Percentiles rank a stretch among this genome's conserved stretches.
Conservation (phyloP, 1,140 invertebrate genomes). For the Platyscapa corneri region DNA sequence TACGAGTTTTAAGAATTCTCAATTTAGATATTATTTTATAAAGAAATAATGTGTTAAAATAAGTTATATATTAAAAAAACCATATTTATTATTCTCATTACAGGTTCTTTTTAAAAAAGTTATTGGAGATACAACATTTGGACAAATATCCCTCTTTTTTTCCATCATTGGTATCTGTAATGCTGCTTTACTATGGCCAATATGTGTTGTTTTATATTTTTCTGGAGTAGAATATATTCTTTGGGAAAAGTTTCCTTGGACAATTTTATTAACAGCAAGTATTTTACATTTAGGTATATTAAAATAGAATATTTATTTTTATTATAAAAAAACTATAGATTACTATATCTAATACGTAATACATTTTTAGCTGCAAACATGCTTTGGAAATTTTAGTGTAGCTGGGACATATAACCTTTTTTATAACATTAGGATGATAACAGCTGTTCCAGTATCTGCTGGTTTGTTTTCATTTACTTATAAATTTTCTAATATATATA, state of each 20-base stretch:
- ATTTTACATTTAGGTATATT: conserved; percentile 80
- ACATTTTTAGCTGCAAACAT: conserved; percentile 88
- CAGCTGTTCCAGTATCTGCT: conserved; percentile 93
- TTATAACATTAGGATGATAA: conserved; percentile 92
- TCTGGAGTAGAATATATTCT: conserved; percentile 87
- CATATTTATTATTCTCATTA: conserved; percentile 21
- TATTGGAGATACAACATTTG: conserved; percentile 91
- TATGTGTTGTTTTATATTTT: conserved; percentile 88
- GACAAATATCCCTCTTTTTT: conserved; percentile 91
- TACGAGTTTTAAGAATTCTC: too few relatives aligned
- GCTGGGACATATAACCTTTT: conserved; percentile 93
- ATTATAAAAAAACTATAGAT: background rate
- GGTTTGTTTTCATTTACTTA: conserved; percentile 74
- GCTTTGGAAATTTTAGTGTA: conserved; percentile 91
- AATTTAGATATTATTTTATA: too few relatives aligned
- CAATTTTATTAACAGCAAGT: conserved; percentile 84
- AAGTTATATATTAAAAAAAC: background rate
- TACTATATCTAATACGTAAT: background rate
- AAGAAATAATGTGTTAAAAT: too few relatives aligned
- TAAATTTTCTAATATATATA: too few relatives aligned
- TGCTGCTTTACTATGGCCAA: conserved; percentile 88
- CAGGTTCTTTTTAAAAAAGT: conserved; percentile 93
- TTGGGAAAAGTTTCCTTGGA: conserved; percentile 87
- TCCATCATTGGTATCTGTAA: conserved; percentile 89
- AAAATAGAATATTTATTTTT: background rate